Conservation (phyloP, 2,888 invertebrate genomes). For the Drosophila cyrtoloma region DNA sequence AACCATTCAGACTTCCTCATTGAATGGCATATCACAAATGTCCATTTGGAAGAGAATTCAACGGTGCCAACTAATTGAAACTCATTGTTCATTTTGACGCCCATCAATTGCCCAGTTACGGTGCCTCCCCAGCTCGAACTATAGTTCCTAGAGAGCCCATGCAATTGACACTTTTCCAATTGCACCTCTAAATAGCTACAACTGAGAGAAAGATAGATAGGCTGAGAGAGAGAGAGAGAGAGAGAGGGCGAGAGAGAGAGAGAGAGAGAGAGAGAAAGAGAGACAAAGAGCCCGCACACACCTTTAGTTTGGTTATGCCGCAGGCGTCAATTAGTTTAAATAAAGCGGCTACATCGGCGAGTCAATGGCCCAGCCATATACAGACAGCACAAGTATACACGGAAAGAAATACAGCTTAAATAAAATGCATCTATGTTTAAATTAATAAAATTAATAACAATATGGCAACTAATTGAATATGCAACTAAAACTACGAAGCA, state of each 20-base stretch:
- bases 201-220: not conserved
- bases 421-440: not conserved
- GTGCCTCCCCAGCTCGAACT: not conserved
- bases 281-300: slow-evolving; percentile 57
- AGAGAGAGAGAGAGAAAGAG: not conserved
- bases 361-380: slow-evolving; percentile 71
- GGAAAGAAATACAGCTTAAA: not conserved
- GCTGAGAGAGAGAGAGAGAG: not conserved
- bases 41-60: slow-evolving; percentile 41
- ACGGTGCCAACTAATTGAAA: slow-evolving; percentile 73
- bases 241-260: not conserved
- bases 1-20: slow-evolving; percentile 74
- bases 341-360: slow-evolving; percentile 60
- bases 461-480: not conserved
- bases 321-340: slow-evolving; percentile 81
- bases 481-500: not conserved
- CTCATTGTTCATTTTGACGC: slow-evolving; percentile 81
- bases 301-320: slow-evolving; percentile 59
- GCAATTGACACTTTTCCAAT: slow-evolving; percentile 81
- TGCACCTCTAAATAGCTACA: slow-evolving; percentile 61
- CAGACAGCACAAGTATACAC: slow-evolving; percentile 5
- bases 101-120: slow-evolving; percentile 67
- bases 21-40: slow-evolving; percentile 50
- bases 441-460: not conserved
- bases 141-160: slow-evolving; percentile 23